phyloP scores from a whole-genome alignment of 2,888 invertebrate genomes.

The Ernsta delagoae region DNA sequence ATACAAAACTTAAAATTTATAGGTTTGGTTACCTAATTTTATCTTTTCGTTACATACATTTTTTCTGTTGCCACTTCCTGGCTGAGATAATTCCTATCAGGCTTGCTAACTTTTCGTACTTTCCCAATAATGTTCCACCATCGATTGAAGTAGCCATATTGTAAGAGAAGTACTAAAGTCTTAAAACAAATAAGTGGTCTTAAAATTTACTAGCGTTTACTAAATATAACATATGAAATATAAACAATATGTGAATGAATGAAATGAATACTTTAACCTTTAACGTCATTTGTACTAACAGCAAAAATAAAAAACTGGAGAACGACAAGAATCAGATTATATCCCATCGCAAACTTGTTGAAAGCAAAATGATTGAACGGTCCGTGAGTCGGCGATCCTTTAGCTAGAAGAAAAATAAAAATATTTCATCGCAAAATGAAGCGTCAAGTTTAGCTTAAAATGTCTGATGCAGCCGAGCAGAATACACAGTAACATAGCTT shows the following conservation, averaged over 20 bases:
- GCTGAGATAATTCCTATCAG: neutral
- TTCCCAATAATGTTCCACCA: slow-evolving; percentile 36
- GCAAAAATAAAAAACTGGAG: slow-evolving; percentile 15
- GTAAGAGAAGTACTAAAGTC: slow-evolving; percentile 40
- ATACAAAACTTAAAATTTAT: too few relatives aligned
- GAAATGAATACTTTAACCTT: too few relatives aligned
- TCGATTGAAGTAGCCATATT: slow-evolving; percentile 39
- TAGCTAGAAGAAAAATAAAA: slow-evolving; percentile 1
- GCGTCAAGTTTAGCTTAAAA: too few relatives aligned
- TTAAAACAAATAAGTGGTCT: slow-evolving; percentile 7
- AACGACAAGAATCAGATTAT: slow-evolving; percentile 15
- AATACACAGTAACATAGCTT: too few relatives aligned
- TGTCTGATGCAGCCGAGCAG: too few relatives aligned
- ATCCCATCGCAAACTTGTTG: slow-evolving; percentile 21
- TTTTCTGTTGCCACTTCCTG: slow-evolving; percentile 16
- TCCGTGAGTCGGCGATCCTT: slow-evolving; percentile 13
- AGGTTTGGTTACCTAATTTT: slow-evolving; percentile 7
- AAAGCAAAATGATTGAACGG: slow-evolving; percentile 30
- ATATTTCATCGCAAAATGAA: neutral
- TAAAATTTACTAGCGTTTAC: too few relatives aligned
- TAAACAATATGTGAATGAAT: too few relatives aligned
- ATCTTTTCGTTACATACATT: slow-evolving; percentile 13
- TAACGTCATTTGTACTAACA: too few relatives aligned
- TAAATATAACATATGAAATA: too few relatives aligned
- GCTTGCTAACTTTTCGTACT: slow-evolving; percentile 8